Base-by-base conservation (phyloP, 2,888 invertebrate genomes). In the Oegoconia quadripuncta region DNA sequence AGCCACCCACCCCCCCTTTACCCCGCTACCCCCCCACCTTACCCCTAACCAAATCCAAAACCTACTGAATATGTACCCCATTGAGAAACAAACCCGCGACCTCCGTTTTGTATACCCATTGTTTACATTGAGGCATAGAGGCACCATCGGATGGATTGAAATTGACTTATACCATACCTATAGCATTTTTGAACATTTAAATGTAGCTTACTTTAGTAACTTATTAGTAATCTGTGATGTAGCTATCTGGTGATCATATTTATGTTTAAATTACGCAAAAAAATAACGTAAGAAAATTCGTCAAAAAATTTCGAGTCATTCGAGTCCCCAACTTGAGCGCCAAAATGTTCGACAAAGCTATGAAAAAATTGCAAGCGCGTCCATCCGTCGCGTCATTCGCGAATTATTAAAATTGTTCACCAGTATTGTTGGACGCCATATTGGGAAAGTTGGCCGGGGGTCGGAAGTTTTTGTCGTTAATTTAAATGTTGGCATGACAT, bases 321-420 rank as follows among this genome's bases (percentile, higher is more conserved):
- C n/a, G n/a, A n/a, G n/a, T n/a, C n/a, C 35, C 40, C 48, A 59
- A 64, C 57, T 59, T 58, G 53, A 37, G 39, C 42, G 47, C 59
- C 54, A 56, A 55, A 62, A 55, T 55, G 59, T 59, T 57, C 57
- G 47, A 61, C 58, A 63, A 62, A 62, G 65, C 66, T 49, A 61
- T 63, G 63, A 64, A 70, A 68, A 65, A 70, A 68, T 62, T 54
- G 55, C 59, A 42, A 17, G 34, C 61, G 52, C 55, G 50, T 43
- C 48, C 57, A 50, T 48, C 54, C 59, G 52, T 55, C 55, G 52
- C 62, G 60, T 67, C 68, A 65, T 60, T 67, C 59, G 50, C 51
- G 64, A 69, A 77, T 73, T 76, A 77, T 79, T 77, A 75, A 77
- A 77, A 80, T 80, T 79, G 74, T 76, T 79, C 66, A 56, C 49